Conservation (phyloP, 2,113 vertebrate genomes). For the Oostethus manadensis region DNA sequence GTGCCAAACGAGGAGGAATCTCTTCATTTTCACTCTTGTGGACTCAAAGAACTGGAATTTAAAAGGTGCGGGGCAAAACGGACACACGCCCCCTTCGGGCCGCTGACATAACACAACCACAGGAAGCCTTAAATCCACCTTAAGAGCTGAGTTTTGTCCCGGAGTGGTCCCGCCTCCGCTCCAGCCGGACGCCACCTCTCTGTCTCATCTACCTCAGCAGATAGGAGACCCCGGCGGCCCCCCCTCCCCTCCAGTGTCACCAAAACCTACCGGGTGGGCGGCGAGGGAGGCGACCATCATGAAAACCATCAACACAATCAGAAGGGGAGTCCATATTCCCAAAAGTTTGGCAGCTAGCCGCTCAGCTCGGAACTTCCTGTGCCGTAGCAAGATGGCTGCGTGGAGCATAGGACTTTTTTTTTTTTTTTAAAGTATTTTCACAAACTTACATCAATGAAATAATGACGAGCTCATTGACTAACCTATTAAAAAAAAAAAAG, state of each 20-base stretch:
- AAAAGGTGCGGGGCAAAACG: constrained; percentile 16
- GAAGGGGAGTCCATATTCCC: constrained; percentile 75
- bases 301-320: constrained; percentile 11
- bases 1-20: constrained; percentile 84
- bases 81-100: constrained; percentile 33
- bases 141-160: constrained; percentile 46
- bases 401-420: constrained; percentile 74
- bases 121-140: constrained; percentile 78
- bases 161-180: constrained; percentile 14
- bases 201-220: constrained; percentile 64
- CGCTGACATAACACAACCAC: constrained; percentile 61
- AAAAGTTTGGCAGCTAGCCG: constrained; percentile 82
- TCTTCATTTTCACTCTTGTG: constrained; percentile 28
- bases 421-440: constrained; percentile 74
- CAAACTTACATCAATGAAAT: constrained; percentile 51
- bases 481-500: constrained; percentile 54
- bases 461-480: constrained; percentile 68
- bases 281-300: constrained; percentile 2
- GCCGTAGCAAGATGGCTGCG: constrained; percentile 39
- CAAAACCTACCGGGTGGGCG: constrained; percentile 5
- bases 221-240: constrained; percentile 36
- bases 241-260: background rate
- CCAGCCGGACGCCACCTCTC: constrained; percentile 37
- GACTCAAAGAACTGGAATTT: constrained; percentile 23
- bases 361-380: constrained; percentile 68